Base-by-base conservation (phyloP, 2,888 invertebrate genomes). In the Trissolcus japonicus region DNA sequence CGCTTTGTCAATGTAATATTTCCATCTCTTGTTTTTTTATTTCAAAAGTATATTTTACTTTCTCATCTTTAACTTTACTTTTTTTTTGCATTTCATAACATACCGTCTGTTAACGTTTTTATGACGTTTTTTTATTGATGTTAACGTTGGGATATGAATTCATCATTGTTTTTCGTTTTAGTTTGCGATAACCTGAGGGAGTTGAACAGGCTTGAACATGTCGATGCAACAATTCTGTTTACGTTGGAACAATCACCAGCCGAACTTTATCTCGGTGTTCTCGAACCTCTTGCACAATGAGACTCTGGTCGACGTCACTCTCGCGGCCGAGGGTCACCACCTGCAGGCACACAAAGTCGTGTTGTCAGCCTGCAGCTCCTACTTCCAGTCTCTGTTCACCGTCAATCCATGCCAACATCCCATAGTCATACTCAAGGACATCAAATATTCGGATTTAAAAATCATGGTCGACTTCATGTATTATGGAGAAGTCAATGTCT, bases 381-480 rank as follows among this genome's bases (percentile, higher is more conserved):
- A 95, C 91, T 95, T 95, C 91, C 95, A 95, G 92, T 94, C 94
- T 90, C 91, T 95, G 87, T 94, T 95, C 90, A 94, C 94, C 92
- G 94, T 95, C 92, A 95, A 95, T 90, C 95, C 95, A 85, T 95
- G 95, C 89, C 93, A 94, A 86, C 95, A 95, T 89, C 95, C 95
- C 74, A 95, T 95, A 90, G 94, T 95, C 88, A 95, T 95, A 89
- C 93, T 95, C 92, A 92, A 94, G 87, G 95, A 95, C 90, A 95
- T 95, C 84, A 94, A 94, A 86, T 94, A 94, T 84, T 93, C 95
- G 69, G 91, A 95, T 76, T 91, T 95, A 86, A 94, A 95, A 86
- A 95, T 95, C 29, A 95, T 96, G 92, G 95, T 96, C 9, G 95
- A 95, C 89, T 95, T 95, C 87, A 95, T 95, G 95, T 95, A 95